Evolutionary conservation across 1,140 invertebrate species (phyloP).

Genomic region (Harpegnathos saltator): DNA sequence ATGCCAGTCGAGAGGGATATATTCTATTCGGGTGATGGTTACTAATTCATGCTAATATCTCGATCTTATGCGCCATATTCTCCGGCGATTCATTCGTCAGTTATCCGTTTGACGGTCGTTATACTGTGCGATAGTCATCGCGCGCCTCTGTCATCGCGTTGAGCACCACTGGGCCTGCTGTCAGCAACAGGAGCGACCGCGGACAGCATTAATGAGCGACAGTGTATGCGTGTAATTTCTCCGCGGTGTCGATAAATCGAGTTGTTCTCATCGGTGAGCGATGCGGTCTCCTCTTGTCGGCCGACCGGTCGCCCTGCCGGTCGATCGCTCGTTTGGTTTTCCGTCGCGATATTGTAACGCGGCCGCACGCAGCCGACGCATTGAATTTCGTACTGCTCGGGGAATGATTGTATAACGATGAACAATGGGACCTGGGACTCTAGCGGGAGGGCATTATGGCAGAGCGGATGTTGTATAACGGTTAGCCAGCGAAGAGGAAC

Average conservation of each 20-base stretch:
- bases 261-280: constrained; percentile 36
- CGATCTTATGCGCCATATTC: too few species aligned
- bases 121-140: not conserved
- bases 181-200: constrained; percentile 25
- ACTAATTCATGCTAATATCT: too few species aligned
- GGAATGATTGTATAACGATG: constrained; percentile 82
- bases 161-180: constrained; percentile 29
- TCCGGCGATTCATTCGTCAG: too few species aligned
- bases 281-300: constrained; percentile 32
- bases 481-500: constrained; percentile 83
- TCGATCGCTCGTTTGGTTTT: constrained; percentile 15
- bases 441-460: constrained; percentile 79
- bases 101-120: too few species aligned
- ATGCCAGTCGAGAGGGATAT: too few species aligned
- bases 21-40: too few species aligned
- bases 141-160: not conserved
- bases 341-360: constrained; percentile 50
- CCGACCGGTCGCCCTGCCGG: not conserved
- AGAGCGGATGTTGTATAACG: constrained; percentile 83
- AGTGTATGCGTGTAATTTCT: constrained; percentile 43
- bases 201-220: constrained; percentile 36
- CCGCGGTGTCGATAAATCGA: constrained; percentile 66
- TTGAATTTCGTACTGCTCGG: constrained; percentile 75
- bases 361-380: constrained; percentile 61
- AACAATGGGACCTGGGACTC: constrained; percentile 80